Base-by-base conservation (phyloP, 2,888 invertebrate species). In the Mechanitis messenoides region DNA sequence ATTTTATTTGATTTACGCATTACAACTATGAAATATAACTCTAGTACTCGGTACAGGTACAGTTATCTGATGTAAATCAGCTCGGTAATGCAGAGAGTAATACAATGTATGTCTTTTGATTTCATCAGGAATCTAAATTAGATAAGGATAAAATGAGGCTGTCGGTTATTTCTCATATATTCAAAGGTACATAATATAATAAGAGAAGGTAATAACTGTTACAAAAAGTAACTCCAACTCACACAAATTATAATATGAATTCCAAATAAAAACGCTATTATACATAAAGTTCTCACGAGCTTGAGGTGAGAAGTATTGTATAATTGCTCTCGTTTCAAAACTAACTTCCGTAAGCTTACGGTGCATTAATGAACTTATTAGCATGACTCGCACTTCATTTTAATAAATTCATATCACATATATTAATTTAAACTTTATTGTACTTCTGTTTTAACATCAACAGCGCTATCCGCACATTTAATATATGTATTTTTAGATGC, bases 321-420 rank as follows among this genome's bases (percentile, higher is more conserved):
- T 71, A 78, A 81, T 79, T 73, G 70, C 75, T 75, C 77, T 75
- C 72, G 69, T 76, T 76, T 75, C 77, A 83, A 83, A 83, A 84
- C 84, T 83, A 83, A 78, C 83, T 80, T 84, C 85, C 83, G 84
- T 81, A 78, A 78, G 61, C 67, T 68, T 75, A 73, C 75, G 75
- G 75, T 81, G 77, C 73, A 71, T 73, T 82, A 83, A 83, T 83
- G 61, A 63, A 63, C 60, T 64, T 60, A 63, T 64, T 61, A 61
- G 50, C 56, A 62, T 55, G 57, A 57, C 62, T 61, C 42, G 42
- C 38, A 45, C 57, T 60, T 56, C 53, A 60, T 60, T 62, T 61
- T 55, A 55, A 55, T 61, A 55, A 46, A 50, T 50, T 50, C 31
- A 50, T 50, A 38, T 20, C 38, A 7, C 1, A 6, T 42, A 11